Evolutionary conservation across 1,140 invertebrate genomes (phyloP).

Genomic region (Hetaerina americana): DNA sequence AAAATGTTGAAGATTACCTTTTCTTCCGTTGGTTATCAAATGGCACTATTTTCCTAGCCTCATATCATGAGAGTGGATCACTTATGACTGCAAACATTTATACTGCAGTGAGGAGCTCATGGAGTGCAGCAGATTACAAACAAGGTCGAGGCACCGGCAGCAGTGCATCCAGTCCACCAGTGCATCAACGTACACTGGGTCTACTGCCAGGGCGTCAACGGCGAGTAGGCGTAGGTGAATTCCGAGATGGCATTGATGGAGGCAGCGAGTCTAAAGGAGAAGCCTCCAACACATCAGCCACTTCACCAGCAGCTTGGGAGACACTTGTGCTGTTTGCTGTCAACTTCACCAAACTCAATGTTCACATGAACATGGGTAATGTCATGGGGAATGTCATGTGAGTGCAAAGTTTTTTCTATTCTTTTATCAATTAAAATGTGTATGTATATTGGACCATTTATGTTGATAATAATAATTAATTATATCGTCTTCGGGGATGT

Average conservation of each 20-base stretch:
- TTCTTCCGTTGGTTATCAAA: too few relatives aligned
- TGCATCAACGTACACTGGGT: not conserved
- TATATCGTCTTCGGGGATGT: not conserved
- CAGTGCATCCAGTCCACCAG: not conserved
- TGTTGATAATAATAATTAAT: slow-evolving; percentile 4
- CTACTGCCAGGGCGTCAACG: not conserved
- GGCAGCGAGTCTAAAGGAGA: not conserved
- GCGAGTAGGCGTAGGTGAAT: not conserved
- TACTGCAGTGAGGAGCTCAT: not conserved
- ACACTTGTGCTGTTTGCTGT: slow-evolving; percentile 90
- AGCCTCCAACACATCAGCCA: slow-evolving; percentile 26
- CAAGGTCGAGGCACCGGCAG: too few relatives aligned
- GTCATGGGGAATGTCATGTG: slow-evolving; percentile 93
- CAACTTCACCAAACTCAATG: slow-evolving; percentile 87
- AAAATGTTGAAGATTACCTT: too few relatives aligned
- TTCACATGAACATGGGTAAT: slow-evolving; percentile 98
- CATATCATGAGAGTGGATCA: too few relatives aligned
- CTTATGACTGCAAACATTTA: too few relatives aligned
- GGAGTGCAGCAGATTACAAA: not conserved
- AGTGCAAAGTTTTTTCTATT: slow-evolving; percentile 28
- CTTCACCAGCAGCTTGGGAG: slow-evolving; percentile 63
- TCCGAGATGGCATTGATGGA: not conserved
- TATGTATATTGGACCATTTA: not conserved
- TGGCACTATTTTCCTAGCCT: too few relatives aligned
- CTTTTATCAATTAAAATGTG: slow-evolving; percentile 3